Conservation (phyloP, 1,140 invertebrate species). For the Mesaphorura yosii region DNA sequence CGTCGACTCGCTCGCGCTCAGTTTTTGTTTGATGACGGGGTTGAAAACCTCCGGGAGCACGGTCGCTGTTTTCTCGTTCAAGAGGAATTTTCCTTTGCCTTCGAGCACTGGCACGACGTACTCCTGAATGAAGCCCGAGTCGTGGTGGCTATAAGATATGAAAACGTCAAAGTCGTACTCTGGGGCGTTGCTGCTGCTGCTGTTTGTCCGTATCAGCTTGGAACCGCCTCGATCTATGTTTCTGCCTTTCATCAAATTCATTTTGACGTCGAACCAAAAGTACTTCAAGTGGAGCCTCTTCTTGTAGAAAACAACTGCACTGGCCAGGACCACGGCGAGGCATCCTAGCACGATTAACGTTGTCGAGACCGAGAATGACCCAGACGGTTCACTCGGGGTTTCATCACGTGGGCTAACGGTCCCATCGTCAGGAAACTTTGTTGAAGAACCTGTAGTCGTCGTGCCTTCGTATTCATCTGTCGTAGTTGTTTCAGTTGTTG, state of each 20-base stretch:
- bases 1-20: not conserved
- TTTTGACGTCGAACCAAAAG: conserved; percentile 44
- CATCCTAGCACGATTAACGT: conserved; percentile 7
- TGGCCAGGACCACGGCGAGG: conserved; percentile 21
- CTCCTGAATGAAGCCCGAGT: conserved; percentile 47
- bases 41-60: too few species aligned
- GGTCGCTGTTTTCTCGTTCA: too few species aligned
- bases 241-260: conserved; percentile 37
- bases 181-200: not conserved
- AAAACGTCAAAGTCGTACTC: conserved; percentile 47
- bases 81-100: conserved; percentile 12
- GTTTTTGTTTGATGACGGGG: too few species aligned
- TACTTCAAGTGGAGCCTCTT: conserved; percentile 40
- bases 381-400: not conserved
- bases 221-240: conserved; percentile 37
- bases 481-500: not conserved
- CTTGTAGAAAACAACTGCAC: conserved; percentile 36
- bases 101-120: conserved; percentile 48
- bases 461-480: not conserved
- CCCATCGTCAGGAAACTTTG: not conserved
- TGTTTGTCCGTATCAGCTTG: conserved; percentile 31
- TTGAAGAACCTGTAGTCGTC: too few species aligned
- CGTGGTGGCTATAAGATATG: conserved; percentile 50
- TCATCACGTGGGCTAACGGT: not conserved
- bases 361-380: not conserved